A percentile compares a stretch with the other conserved stretches of the same genome.
Evolutionary conservation across 2,888 invertebrate species (phyloP).

Genomic region (Eulithis testata): DNA sequence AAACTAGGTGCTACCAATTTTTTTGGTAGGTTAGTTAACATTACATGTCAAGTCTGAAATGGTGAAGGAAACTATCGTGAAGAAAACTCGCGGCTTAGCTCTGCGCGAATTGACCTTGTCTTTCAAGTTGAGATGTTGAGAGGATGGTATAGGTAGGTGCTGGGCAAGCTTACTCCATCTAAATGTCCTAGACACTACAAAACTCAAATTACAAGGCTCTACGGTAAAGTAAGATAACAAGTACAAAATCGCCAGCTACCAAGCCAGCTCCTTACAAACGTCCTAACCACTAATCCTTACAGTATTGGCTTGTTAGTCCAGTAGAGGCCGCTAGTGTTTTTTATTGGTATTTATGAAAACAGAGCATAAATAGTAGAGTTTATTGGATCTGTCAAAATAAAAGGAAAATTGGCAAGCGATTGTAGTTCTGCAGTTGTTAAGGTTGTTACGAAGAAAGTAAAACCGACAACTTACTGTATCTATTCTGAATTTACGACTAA

Average conservation of each 20-base stretch:
- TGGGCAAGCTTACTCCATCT: no score
- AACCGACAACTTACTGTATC: not conserved
- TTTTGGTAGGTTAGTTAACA: no score
- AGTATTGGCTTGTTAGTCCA: constrained; percentile 76
- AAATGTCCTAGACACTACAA: no score
- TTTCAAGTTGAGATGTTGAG: no score
- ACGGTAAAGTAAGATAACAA: no score
- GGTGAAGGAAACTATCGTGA: no score
- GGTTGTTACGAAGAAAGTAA: constrained; percentile 34
- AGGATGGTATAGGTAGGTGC: no score
- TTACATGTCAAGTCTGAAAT: no score
- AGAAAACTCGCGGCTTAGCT: no score
- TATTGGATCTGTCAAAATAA: constrained; percentile 31
- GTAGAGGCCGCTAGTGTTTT: constrained; percentile 50
- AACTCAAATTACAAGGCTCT: no score
- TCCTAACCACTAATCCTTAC: constrained; percentile 63
- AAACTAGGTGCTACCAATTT: no score
- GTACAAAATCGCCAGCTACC: not conserved
- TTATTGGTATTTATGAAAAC: constrained; percentile 55
- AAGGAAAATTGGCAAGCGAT: constrained; percentile 27
- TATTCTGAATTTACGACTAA: not conserved
- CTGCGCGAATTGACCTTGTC: no score
- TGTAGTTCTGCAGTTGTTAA: constrained; percentile 27
- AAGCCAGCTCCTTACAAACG: constrained; percentile 27
- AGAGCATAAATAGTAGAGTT: constrained; percentile 38